phyloP scores from a whole-genome alignment of 2,888 invertebrate genomes.

The Dicyrtoma fusca region DNA sequence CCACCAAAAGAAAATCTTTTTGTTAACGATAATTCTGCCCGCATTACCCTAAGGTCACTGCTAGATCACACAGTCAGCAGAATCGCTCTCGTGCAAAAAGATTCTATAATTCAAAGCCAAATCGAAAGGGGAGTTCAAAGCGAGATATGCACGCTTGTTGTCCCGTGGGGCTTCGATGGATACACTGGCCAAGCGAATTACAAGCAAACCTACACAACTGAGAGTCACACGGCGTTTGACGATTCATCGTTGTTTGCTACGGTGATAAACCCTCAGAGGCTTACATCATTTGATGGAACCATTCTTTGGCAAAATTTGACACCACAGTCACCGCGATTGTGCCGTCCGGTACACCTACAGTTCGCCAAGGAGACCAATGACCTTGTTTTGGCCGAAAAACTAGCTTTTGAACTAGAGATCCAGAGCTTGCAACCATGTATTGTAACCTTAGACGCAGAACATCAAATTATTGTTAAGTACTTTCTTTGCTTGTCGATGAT shows the following conservation, averaged over 20 bases:
- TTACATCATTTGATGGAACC: not conserved
- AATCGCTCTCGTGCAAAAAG: too few relatives aligned
- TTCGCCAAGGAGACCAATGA: conserved; percentile 17
- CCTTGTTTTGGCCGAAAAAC: not conserved
- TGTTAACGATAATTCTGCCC: too few relatives aligned
- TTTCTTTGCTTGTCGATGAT: too few relatives aligned
- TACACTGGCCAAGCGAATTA: conserved; percentile 32
- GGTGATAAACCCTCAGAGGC: conserved; percentile 24
- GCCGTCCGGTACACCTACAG: conserved; percentile 9
- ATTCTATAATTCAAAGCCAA: too few relatives aligned
- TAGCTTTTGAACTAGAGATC: too few relatives aligned
- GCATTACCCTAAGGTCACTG: too few relatives aligned
- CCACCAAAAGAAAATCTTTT: too few relatives aligned
- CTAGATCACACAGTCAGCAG: too few relatives aligned
- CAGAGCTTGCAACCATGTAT: too few relatives aligned
- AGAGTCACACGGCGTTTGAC: not conserved
- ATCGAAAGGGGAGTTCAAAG: too few relatives aligned
- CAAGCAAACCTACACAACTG: conserved; percentile 9
- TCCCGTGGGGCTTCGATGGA: conserved; percentile 38
- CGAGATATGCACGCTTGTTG: not conserved
- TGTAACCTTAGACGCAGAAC: too few relatives aligned
- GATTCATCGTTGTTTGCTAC: conserved; percentile 30
- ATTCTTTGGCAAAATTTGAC: conserved; percentile 7
- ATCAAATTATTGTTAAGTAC: too few relatives aligned
- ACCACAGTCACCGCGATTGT: conserved; percentile 15